Conservation (phyloP, 2,888 invertebrate genomes). For the Harpalus rufipes region DNA sequence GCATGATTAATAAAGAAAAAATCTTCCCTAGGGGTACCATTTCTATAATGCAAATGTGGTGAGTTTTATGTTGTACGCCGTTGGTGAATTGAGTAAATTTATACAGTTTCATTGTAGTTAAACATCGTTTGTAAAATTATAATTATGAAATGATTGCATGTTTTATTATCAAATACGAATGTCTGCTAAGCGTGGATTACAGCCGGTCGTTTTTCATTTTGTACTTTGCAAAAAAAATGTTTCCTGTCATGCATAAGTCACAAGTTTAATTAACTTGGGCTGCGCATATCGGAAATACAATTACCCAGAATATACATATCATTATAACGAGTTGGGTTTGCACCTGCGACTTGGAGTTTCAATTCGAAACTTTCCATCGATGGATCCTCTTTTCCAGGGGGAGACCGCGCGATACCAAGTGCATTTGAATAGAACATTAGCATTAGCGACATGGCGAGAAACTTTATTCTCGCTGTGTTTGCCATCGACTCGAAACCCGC, state of each 20-base stretch:
- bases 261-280: constrained; percentile 30
- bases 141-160: not conserved
- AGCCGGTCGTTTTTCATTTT: not conserved
- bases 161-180: not conserved
- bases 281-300: constrained; percentile 18
- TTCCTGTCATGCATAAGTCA: constrained; percentile 7
- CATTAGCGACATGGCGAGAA: constrained; percentile 47
- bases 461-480: constrained; percentile 45
- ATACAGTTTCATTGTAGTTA: not conserved
- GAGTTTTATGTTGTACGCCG: no score
- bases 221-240: not conserved
- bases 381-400: not conserved
- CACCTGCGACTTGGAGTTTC: constrained; percentile 22
- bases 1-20: no score
- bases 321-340: constrained; percentile 8
- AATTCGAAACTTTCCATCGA: constrained; percentile 45
- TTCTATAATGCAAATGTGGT: no score
- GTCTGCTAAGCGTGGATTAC: not conserved
- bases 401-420: constrained; percentile 28
- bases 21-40: no score
- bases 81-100: not conserved
- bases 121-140: not conserved
- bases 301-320: constrained; percentile 37
- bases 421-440: constrained; percentile 57
- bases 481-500: constrained; percentile 29